These are phyloP conservation scores for Diarsia brunnea DNA, from an alignment of 2,888 invertebrate genomes.

Conservation along the genomic window DNA sequence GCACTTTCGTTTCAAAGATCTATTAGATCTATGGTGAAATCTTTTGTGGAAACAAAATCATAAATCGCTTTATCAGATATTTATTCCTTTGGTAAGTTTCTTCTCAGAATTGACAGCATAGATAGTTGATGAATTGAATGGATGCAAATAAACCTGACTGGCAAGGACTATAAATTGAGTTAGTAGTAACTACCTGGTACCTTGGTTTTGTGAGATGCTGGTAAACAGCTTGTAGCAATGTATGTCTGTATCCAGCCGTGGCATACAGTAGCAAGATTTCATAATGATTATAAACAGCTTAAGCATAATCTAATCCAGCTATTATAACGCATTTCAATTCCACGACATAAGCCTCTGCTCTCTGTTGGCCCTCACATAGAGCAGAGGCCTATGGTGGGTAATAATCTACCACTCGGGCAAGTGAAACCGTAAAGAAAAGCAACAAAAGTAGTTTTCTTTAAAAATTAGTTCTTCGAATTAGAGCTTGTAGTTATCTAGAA, in stretches of 20 bases:
- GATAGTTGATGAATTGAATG: neutral
- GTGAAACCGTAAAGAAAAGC: neutral
- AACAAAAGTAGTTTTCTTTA: neutral
- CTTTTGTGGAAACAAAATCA: neutral
- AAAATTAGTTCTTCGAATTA: neutral
- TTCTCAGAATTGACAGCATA: neutral
- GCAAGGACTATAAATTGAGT: neutral
- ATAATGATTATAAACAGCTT: neutral
- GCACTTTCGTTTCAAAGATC: slow-evolving; percentile 8
- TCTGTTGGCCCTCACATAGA: no score
- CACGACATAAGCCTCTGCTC: neutral
- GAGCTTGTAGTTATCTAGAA: neutral
- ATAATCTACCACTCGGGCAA: neutral
- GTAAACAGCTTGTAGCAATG: neutral
- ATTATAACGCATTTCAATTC: neutral
- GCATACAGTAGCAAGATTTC: neutral
- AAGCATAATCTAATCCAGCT: neutral
- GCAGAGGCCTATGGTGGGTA: no score
- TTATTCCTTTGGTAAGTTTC: neutral
- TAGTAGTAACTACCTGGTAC: neutral
- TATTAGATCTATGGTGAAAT: slow-evolving; percentile 14
- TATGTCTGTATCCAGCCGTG: neutral
- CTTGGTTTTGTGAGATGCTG: slow-evolving; percentile 7
- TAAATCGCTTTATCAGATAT: neutral
- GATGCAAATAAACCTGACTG: slow-evolving; percentile 4